Percentiles rank a stretch among this genome's conserved stretches.
These are phyloP conservation scores for Hypomesus transpacificus DNA, from an alignment of 2,113 vertebrate genomes.

Conservation along the genomic window DNA sequence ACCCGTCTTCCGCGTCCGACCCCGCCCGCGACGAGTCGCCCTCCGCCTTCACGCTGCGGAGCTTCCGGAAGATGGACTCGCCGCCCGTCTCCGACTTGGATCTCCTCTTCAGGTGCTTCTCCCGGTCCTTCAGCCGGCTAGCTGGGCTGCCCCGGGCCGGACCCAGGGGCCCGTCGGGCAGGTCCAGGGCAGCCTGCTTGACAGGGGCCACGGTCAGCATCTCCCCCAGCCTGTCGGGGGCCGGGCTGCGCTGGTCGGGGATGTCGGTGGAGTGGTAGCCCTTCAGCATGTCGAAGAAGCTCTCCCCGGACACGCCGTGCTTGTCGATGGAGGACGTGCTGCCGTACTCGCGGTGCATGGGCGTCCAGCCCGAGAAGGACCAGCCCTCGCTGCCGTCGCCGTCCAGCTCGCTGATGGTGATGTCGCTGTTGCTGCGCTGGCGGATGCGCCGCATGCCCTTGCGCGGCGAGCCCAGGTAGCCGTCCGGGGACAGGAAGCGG, in stretches of 20 bases:
- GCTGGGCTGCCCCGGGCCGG: constrained; percentile 82
- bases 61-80: constrained; percentile 96
- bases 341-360: constrained; percentile 95
- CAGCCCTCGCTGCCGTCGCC: constrained; percentile 93
- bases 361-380: constrained; percentile 90
- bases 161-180: constrained; percentile 84
- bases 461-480: constrained; percentile 90
- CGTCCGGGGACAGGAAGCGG: constrained; percentile 92
- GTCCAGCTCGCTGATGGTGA: constrained; percentile 97
- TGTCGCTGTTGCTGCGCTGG: constrained; percentile 97
- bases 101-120: constrained; percentile 95
- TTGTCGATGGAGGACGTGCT: constrained; percentile 99
- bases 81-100: constrained; percentile 97
- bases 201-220: constrained; percentile 82
- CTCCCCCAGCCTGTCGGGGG: constrained; percentile 85
- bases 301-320: constrained; percentile 91
- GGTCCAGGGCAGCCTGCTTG: constrained; percentile 78
- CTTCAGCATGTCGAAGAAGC: constrained; percentile 97
- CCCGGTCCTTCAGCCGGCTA: constrained; percentile 91
- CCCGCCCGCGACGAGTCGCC: constrained; percentile 82
- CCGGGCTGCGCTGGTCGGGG: constrained; percentile 84
- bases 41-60: constrained; percentile 93
- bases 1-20: constrained; percentile 90
- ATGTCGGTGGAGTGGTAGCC: constrained; percentile 89
- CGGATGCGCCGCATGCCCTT: constrained; percentile 94